A percentile compares a stretch with the other conserved stretches of the same genome.
phyloP scores from a whole-genome alignment of 2,797 vertebrate genomes.

The Eupleurogrammus muticus region DNA sequence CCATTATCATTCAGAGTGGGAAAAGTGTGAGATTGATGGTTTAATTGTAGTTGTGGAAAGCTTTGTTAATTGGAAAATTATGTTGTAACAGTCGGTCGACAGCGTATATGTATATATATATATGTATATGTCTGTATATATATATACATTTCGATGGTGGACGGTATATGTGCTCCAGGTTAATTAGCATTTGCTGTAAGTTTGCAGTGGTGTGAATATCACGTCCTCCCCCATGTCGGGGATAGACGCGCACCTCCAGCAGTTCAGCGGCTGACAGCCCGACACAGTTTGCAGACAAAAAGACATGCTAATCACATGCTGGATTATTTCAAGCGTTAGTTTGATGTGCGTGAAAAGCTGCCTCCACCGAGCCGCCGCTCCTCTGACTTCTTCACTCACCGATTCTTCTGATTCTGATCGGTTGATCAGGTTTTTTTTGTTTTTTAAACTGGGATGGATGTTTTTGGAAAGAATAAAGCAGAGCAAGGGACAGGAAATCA shows the following conservation, averaged over 20 bases:
- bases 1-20: constrained; percentile 41
- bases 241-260: background rate
- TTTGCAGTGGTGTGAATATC: constrained; percentile 30
- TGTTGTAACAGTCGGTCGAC: constrained; percentile 52
- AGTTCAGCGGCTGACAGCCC: constrained; percentile 4
- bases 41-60: constrained; percentile 60
- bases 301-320: constrained; percentile 8
- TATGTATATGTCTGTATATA: too few species aligned
- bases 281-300: constrained; percentile 3
- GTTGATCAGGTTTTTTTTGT: too few species aligned
- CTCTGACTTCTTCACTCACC: too few species aligned
- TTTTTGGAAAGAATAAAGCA: too few species aligned
- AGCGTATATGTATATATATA: too few species aligned
- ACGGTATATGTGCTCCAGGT: constrained; percentile 34
- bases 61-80: constrained; percentile 67
- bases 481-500: too few species aligned
- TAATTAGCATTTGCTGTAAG: constrained; percentile 56
- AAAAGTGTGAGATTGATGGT: constrained; percentile 52
- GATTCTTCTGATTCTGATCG: too few species aligned
- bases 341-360: constrained; percentile 9
- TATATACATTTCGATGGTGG: constrained; percentile 38
- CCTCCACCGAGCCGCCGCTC: too few species aligned
- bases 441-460: too few species aligned
- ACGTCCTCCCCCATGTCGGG: constrained; percentile 19
- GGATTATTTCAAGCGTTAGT: constrained; percentile 6